phyloP scores from a whole-genome alignment of 2,113 vertebrate species.

The Pseudopodoces humilis region DNA sequence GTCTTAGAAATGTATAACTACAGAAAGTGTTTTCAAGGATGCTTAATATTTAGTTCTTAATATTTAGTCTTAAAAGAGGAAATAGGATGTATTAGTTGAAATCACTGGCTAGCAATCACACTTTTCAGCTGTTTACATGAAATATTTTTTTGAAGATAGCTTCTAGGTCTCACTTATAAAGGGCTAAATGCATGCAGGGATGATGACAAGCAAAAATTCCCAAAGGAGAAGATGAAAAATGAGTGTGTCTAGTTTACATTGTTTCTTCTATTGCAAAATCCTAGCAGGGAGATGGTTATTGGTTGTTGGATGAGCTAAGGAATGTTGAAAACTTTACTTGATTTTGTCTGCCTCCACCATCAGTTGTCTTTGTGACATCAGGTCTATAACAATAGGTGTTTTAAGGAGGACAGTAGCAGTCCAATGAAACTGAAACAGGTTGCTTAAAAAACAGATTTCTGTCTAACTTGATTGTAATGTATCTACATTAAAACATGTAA shows the following conservation, averaged over 20 bases:
- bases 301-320: conserved; percentile 63
- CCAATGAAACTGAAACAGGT: conserved; percentile 18
- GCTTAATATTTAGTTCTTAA: conserved; percentile 57
- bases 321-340: conserved; percentile 53
- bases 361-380: conserved; percentile 49
- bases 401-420: conserved; percentile 17
- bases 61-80: conserved; percentile 57
- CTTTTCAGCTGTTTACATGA: conserved; percentile 3
- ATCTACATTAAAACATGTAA: conserved; percentile 56
- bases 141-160: conserved; percentile 12
- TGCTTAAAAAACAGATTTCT: conserved; percentile 50
- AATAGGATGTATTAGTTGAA: conserved; percentile 46
- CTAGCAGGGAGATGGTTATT: conserved; percentile 50
- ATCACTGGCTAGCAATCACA: not conserved
- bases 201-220: conserved; percentile 56
- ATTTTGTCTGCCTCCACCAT: conserved; percentile 52
- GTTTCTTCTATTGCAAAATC: conserved; percentile 66
- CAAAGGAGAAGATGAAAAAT: conserved; percentile 56
- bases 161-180: conserved; percentile 49
- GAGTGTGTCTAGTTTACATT: conserved; percentile 50
- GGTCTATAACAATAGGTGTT: conserved; percentile 23
- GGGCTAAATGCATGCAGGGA: conserved; percentile 43
- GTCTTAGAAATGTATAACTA: not conserved
- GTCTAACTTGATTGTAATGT: conserved; percentile 13
- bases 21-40: conserved; percentile 36